Conservation (phyloP, 1,140 invertebrate species). For the Tetramorium alpestre region DNA sequence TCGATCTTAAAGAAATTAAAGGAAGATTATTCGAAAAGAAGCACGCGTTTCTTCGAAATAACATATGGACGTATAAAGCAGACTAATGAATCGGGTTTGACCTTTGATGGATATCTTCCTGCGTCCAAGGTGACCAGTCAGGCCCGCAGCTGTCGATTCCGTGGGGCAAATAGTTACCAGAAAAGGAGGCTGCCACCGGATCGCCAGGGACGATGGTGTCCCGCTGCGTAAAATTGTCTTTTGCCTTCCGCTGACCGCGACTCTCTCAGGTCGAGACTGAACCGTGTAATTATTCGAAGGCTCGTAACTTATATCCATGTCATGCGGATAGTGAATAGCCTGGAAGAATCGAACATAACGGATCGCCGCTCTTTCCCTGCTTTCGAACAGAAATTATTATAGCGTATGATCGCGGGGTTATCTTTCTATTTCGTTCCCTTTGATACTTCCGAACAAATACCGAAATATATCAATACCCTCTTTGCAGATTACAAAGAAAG, state of each 20-base stretch:
- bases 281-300: slow-evolving; percentile 84
- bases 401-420: slow-evolving; percentile 50
- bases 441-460: slow-evolving; percentile 24
- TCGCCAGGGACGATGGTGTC: slow-evolving; percentile 75
- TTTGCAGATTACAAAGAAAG: not conserved
- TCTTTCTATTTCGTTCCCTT: slow-evolving; percentile 26
- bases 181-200: slow-evolving; percentile 77
- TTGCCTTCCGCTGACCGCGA: slow-evolving; percentile 83
- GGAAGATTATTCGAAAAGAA: slow-evolving; percentile 6
- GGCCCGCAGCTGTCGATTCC: slow-evolving; percentile 80
- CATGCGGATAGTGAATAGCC: slow-evolving; percentile 61
- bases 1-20: slow-evolving; percentile 22
- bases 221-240: slow-evolving; percentile 86
- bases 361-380: slow-evolving; percentile 64
- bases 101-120: slow-evolving; percentile 71
- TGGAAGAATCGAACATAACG: slow-evolving; percentile 71
- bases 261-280: slow-evolving; percentile 74
- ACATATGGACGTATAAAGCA: slow-evolving; percentile 29
- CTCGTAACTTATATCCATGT: slow-evolving; percentile 82
- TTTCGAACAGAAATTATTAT: slow-evolving; percentile 68
- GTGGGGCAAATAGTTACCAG: slow-evolving; percentile 78
- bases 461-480: not conserved
- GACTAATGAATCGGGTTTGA: slow-evolving; percentile 69
- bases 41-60: slow-evolving; percentile 21
- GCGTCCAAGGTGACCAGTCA: slow-evolving; percentile 53